Evolutionary conservation across 2,113 vertebrate genomes (phyloP).

Genomic region (Bungarus multicinctus): DNA sequence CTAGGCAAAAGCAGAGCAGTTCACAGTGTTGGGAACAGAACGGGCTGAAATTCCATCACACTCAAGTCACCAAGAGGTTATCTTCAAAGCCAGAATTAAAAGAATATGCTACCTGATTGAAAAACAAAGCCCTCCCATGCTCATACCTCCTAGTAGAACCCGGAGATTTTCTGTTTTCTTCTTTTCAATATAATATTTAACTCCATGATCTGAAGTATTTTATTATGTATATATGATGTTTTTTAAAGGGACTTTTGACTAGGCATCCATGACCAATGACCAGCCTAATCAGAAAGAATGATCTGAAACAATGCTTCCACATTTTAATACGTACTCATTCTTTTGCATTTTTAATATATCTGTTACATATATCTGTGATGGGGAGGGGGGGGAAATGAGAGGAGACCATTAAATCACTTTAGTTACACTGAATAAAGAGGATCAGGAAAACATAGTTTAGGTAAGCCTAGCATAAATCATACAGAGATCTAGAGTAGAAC

Average conservation of each 20-base stretch:
- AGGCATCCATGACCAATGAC: neutral
- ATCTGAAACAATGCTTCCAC: neutral
- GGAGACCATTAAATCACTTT: neutral
- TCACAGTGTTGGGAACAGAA: neutral
- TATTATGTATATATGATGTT: neutral
- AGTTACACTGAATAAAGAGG: neutral
- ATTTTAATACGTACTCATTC: neutral
- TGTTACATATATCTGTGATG: neutral
- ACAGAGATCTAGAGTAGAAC: neutral
- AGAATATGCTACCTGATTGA: neutral
- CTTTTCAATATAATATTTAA: neutral
- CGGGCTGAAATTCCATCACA: neutral
- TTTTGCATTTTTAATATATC: neutral
- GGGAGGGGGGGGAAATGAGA: neutral
- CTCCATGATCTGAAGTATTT: neutral
- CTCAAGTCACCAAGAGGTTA: neutral
- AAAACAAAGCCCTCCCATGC: neutral
- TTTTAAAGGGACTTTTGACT: neutral
- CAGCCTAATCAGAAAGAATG: neutral
- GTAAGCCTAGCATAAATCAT: neutral
- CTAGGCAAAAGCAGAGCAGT: neutral
- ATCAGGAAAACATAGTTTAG: neutral
- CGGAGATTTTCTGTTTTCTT: neutral
- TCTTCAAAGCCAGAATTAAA: neutral
- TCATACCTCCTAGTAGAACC: neutral